These are phyloP conservation scores for Neosalanx taihuensis DNA, from an alignment of 2,797 vertebrate species.

Conservation along the genomic window DNA sequence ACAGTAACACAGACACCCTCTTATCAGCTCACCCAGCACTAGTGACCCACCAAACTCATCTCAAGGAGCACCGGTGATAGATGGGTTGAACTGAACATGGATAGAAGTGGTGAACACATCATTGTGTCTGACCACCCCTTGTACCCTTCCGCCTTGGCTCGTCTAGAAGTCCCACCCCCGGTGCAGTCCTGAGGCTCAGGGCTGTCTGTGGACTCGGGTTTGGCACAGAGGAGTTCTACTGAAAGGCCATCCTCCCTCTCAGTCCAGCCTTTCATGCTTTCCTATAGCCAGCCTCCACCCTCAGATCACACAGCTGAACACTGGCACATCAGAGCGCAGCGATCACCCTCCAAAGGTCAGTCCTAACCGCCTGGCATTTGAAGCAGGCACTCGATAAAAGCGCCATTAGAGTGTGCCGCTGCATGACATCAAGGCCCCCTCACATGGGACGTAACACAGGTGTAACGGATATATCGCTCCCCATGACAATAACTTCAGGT, in stretches of 20 bases:
- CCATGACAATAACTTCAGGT: background rate
- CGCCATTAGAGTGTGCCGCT: conserved; percentile 40
- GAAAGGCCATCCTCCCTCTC: conserved; percentile 11
- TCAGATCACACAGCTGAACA: conserved; percentile 33
- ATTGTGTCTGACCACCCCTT: too few species aligned
- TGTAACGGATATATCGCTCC: conserved; percentile 30
- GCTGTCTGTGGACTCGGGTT: background rate
- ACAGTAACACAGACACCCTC: conserved; percentile 14
- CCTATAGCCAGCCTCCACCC: conserved; percentile 8
- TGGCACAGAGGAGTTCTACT: background rate
- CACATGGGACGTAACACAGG: conserved; percentile 43
- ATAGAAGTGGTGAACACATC: too few species aligned
- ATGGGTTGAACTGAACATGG: background rate
- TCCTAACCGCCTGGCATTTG: conserved; percentile 44
- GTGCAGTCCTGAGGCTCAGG: background rate
- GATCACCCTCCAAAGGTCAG: conserved; percentile 45
- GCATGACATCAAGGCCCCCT: conserved; percentile 41
- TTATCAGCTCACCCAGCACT: too few species aligned
- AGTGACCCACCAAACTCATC: background rate
- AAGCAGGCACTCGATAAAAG: conserved; percentile 40
- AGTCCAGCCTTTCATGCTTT: conserved; percentile 17
- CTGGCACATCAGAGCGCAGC: conserved; percentile 34
- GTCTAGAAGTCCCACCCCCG: background rate
- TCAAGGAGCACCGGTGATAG: background rate
- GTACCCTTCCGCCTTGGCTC: background rate